These are phyloP conservation scores for Eptesicus fuscus DNA, from an alignment of 2,113 vertebrate genomes.

Conservation along the genomic window DNA sequence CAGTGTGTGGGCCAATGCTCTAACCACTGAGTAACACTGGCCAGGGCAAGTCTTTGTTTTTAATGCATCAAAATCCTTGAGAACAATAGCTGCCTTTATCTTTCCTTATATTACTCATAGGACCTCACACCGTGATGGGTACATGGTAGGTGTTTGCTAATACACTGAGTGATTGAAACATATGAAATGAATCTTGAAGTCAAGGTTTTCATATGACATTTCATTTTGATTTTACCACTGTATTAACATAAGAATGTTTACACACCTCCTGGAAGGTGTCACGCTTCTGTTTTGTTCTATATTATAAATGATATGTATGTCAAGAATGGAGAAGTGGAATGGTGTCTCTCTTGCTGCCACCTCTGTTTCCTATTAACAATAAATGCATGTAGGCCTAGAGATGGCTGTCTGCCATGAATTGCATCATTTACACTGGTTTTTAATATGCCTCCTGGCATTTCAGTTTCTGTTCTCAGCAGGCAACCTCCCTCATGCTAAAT, in stretches of 20 bases:
- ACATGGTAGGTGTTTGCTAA: background rate
- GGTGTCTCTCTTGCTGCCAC: constrained; percentile 11
- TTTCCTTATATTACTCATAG: background rate
- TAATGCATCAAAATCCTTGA: background rate
- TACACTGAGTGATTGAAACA: background rate
- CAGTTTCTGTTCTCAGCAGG: constrained; percentile 52
- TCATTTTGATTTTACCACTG: background rate
- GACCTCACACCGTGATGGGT: background rate
- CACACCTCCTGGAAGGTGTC: constrained; percentile 25
- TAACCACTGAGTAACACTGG: too few relatives aligned
- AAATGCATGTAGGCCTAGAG: constrained; percentile 21
- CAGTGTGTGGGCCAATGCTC: too few relatives aligned
- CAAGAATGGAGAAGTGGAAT: constrained; percentile 30
- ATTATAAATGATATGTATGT: constrained; percentile 28
- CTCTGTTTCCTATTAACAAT: constrained; percentile 58
- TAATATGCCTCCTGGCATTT: constrained; percentile 54
- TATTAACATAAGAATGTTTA: constrained; percentile 20
- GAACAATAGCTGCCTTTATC: constrained; percentile 15
- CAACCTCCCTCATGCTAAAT: constrained; percentile 5
- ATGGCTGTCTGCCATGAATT: constrained; percentile 41
- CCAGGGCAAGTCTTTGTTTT: background rate
- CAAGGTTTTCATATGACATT: constrained; percentile 6
- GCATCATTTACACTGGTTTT: constrained; percentile 44
- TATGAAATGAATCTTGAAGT: constrained; percentile 2
- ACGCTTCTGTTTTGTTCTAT: background rate